phyloP scores from a whole-genome alignment of 2,113 vertebrate species.

The Heliornis fulica region DNA sequence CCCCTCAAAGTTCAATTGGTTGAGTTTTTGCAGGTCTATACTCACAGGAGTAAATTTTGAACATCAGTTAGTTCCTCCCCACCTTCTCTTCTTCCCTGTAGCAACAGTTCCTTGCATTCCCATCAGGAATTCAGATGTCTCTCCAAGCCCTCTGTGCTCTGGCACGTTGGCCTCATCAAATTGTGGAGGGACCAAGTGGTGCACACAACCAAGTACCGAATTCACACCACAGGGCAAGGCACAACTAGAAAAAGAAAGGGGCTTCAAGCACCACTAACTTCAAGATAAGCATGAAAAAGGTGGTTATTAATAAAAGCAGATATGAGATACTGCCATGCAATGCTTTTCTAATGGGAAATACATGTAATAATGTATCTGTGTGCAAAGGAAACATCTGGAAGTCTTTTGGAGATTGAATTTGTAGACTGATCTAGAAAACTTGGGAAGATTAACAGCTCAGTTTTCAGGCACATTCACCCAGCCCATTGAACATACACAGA shows the following conservation, averaged over 20 bases:
- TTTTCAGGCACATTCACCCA: neutral
- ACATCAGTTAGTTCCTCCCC: neutral
- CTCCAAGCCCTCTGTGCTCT: neutral
- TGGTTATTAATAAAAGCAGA: neutral
- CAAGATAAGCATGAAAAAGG: neutral
- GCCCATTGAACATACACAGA: neutral
- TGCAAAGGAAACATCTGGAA: neutral
- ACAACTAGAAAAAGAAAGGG: neutral
- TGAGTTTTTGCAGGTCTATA: fast-evolving
- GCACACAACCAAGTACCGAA: neutral
- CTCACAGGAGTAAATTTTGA: fast-evolving
- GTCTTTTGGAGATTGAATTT: neutral
- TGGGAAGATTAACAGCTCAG: fast-evolving
- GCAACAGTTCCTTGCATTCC: neutral
- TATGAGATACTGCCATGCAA: fast-evolving
- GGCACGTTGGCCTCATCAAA: fast-evolving
- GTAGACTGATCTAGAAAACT: neutral
- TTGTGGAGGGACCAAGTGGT: neutral
- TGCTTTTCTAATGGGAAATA: neutral
- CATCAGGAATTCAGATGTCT: neutral
- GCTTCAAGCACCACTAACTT: neutral
- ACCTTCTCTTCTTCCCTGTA: neutral
- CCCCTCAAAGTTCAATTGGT: neutral
- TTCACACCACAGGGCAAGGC: no score
- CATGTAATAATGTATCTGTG: fast-evolving